phyloP scores from a whole-genome alignment of 2,888 invertebrate species.

The Anthrax anthrax region DNA sequence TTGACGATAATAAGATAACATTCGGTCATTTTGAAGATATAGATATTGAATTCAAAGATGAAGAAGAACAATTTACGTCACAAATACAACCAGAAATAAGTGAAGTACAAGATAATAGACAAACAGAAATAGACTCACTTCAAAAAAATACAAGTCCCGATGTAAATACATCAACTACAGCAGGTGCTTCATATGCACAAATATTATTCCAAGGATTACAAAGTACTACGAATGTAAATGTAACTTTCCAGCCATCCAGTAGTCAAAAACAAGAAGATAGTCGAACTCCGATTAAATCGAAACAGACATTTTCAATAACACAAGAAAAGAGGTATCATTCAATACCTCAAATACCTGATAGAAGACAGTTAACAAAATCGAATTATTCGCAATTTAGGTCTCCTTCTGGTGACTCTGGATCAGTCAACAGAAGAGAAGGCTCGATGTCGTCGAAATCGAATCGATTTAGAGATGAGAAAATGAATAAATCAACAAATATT shows the following conservation, averaged over 20 bases:
- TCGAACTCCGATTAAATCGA: neutral
- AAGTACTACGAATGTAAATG: slow-evolving; percentile 9
- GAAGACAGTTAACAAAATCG: neutral
- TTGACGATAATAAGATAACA: slow-evolving; percentile 21
- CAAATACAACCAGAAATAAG: neutral
- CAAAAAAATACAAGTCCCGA: neutral
- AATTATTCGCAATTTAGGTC: slow-evolving; percentile 16
- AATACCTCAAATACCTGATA: neutral
- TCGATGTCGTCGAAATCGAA: slow-evolving; percentile 2
- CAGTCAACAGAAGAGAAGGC: slow-evolving; percentile 20
- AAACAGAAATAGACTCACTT: no score
- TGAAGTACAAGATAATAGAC: no score
- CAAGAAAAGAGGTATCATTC: neutral
- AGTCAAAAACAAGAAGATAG: slow-evolving; percentile 16
- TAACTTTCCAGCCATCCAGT: slow-evolving; percentile 44
- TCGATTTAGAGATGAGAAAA: slow-evolving; percentile 5
- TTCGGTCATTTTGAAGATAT: slow-evolving; percentile 31
- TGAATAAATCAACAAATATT: slow-evolving; percentile 6
- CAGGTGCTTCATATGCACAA: slow-evolving; percentile 46
- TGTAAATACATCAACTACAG: slow-evolving; percentile 7
- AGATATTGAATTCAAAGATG: slow-evolving; percentile 14
- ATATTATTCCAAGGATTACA: slow-evolving; percentile 51
- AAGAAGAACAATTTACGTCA: neutral
- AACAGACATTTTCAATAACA: neutral
- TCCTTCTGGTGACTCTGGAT: slow-evolving; percentile 21